Percentiles rank a stretch among this genome's conserved stretches.
phyloP scores from a whole-genome alignment of 2,888 invertebrate species.

The Cacoxenus indagator region DNA sequence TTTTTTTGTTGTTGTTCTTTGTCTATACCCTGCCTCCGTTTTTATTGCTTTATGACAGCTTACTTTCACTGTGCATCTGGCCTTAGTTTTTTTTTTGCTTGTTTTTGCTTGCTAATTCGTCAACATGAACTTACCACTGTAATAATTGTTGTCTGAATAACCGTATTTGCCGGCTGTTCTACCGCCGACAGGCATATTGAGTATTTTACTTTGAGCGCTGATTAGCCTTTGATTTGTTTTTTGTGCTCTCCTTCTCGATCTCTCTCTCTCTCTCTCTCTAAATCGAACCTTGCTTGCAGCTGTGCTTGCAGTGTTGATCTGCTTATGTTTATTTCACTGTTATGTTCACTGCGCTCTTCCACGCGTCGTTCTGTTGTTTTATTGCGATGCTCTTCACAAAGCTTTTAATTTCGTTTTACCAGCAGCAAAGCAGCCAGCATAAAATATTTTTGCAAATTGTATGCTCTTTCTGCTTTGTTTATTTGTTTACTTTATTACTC shows the following conservation, averaged over 20 bases:
- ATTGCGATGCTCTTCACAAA: not conserved
- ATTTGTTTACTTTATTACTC: not conserved
- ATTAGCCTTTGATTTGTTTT: not conserved
- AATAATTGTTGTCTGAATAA: conserved; percentile 81
- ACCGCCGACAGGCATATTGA: conserved; percentile 76
- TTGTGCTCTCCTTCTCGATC: not conserved
- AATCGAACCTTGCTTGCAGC: too few species aligned
- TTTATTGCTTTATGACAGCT: not conserved
- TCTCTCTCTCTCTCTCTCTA: not conserved
- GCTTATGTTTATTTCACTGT: too few species aligned
- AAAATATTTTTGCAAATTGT: not conserved
- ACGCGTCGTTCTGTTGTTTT: not conserved
- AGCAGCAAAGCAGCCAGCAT: not conserved
- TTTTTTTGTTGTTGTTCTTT: not conserved
- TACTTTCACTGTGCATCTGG: not conserved
- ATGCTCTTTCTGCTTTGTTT: not conserved
- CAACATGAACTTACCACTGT: conserved; percentile 75
- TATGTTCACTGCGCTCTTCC: too few species aligned
- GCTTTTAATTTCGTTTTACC: not conserved
- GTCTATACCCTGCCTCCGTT: conserved; percentile 13
- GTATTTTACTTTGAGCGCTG: not conserved
- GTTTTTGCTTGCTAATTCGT: conserved; percentile 17
- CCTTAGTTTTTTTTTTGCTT: conserved; percentile 20
- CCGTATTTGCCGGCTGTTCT: conserved; percentile 86
- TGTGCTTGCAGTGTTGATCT: too few species aligned